Conservation (phyloP, 1,140 invertebrate genomes). For the Himalopsyche phryganea region DNA sequence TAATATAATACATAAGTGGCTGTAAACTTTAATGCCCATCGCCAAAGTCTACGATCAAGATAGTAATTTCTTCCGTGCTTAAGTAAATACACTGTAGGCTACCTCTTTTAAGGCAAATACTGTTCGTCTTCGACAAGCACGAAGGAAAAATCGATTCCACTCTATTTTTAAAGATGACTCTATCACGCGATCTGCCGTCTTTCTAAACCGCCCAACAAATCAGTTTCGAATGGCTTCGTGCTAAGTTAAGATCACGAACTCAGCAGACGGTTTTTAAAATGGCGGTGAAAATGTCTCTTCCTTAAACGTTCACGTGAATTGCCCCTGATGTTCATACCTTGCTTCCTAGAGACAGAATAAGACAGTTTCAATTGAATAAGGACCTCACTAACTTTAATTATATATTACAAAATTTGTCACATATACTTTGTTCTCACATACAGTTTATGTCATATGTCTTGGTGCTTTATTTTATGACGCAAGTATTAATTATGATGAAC, state of each 20-base stretch:
- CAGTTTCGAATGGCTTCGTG: constrained; percentile 28
- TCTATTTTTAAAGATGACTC: constrained; percentile 21
- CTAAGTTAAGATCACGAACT: constrained; percentile 20
- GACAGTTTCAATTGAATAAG: too few species aligned
- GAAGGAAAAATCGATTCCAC: constrained; percentile 9
- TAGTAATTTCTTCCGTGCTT: constrained; percentile 5
- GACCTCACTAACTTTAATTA: too few species aligned
- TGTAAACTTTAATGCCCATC: too few species aligned
- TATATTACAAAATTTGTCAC: too few species aligned
- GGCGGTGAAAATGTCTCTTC: constrained; percentile 13
- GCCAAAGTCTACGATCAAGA: too few species aligned
- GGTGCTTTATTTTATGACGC: too few species aligned
- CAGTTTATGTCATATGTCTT: too few species aligned
- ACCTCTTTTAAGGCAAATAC: not conserved
- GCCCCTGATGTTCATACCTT: too few species aligned
- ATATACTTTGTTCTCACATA: too few species aligned
- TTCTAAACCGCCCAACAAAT: constrained; percentile 25
- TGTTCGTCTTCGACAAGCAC: not conserved
- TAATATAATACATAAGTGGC: too few species aligned
- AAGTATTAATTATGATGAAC: too few species aligned
- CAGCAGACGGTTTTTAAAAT: constrained; percentile 13
- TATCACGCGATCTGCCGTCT: constrained; percentile 23
- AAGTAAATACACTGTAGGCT: constrained; percentile 12
- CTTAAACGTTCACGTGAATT: not conserved
- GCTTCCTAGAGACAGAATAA: too few species aligned